A percentile compares a stretch with the other conserved stretches of the same genome.
These are phyloP conservation scores for Pipra filicauda DNA, from an alignment of 2,113 vertebrate genomes.

Conservation along the genomic window DNA sequence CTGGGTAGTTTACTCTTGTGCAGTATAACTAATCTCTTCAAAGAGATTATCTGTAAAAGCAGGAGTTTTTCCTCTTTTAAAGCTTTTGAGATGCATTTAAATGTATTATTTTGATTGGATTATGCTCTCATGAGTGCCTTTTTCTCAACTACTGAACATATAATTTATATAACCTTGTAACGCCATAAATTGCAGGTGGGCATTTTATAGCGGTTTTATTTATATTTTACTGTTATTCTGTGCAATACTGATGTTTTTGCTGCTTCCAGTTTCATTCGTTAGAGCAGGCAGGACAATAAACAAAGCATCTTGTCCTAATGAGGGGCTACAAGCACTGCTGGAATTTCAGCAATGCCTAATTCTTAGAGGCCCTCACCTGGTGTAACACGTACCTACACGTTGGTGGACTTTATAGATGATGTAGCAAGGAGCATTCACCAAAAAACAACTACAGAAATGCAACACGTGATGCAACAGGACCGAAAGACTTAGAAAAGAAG, in stretches of 20 bases:
- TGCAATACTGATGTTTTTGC: not conserved
- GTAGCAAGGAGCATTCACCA: not conserved
- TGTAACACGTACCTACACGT: not conserved
- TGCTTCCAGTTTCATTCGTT: not conserved
- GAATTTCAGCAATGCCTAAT: not conserved
- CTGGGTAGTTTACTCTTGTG: not conserved
- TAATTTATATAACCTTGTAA: not conserved
- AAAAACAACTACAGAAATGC: not conserved
- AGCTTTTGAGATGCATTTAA: not conserved
- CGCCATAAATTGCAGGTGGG: not conserved
- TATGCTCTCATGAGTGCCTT: not conserved
- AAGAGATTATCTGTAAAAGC: not conserved
- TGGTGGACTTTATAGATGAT: not conserved
- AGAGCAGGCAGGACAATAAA: not conserved
- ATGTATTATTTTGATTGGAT: not conserved
- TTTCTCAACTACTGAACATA: not conserved
- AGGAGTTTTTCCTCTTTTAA: rapidly evolving
- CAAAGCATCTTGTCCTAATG: not conserved
- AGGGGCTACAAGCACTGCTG: not conserved
- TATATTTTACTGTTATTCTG: not conserved
- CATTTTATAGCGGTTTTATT: not conserved
- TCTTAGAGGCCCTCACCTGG: not conserved
- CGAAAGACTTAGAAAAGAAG: not conserved
- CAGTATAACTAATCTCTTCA: not conserved
- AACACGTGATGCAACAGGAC: not conserved